Base-by-base conservation (phyloP, 2,888 invertebrate species). In the Druceiella hillmani region DNA sequence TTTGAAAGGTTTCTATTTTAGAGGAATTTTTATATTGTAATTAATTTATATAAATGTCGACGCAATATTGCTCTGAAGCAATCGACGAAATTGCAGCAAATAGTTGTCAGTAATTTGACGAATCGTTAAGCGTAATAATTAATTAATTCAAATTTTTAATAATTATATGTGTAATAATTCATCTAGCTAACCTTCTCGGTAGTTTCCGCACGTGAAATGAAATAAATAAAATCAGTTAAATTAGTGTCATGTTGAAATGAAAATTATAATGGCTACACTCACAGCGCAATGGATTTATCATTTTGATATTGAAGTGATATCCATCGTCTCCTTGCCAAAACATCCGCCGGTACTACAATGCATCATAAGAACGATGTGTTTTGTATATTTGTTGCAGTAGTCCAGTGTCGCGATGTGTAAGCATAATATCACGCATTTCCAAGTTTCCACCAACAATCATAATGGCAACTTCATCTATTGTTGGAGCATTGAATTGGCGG, bases 311-410 rank as follows among this genome's bases (percentile, higher is more conserved):
- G n/a, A n/a, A n/a, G n/a, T 49, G 24, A 50, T 52, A 52, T 40
- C 44, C 45, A 46, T 50, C 50, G 30, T 50, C 49, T 32, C 47
- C 49, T 43, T 40, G 39, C 37, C 48, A 49, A 40, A 53, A 53
- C 24, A 52, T 37, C 11, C 50, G 26, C 13, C 50, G 50, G 46
- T 66, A 64, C 44, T 58, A 55, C 31, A 63, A 48, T 14, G 61
- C 51, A 40, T 64, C 57, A 40, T 53, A 58, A 33, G 52, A 50
- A 15, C 54, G 49, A 37, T 57, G 56, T 10, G n/a, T n/a, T n/a
- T n/a, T n/a, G n/a, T n/a, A n/a, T n/a, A n/a, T n/a, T n/a, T n/a
- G n/a, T n/a, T n/a, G n/a, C n/a, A n/a, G n/a, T n/a, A n/a, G n/a
- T n/a, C n/a, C n/a, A n/a, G n/a, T n/a, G n/a, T 48, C 37, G n/a